Conservation (phyloP, 2,888 invertebrate genomes). For the Nebria salina region DNA sequence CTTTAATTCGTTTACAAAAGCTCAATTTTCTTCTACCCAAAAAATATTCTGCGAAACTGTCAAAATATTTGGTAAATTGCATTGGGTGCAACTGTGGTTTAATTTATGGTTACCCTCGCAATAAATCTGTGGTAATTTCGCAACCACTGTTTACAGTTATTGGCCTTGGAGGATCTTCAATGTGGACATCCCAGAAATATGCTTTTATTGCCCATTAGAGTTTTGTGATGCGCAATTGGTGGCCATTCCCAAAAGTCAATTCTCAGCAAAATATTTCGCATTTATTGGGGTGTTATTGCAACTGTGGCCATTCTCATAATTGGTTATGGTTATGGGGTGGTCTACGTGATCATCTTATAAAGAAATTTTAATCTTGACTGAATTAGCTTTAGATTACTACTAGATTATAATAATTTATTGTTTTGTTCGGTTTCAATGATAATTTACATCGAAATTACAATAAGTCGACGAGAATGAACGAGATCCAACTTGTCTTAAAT, state of each 20-base stretch:
- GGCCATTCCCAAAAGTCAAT: neutral
- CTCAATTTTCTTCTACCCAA: no score
- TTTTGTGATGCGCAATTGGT: constrained; percentile 8
- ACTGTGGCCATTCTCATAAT: neutral
- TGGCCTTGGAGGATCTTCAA: neutral
- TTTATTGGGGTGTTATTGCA: neutral
- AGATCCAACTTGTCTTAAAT: no score
- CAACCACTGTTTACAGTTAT: constrained; percentile 9
- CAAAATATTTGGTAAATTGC: constrained; percentile 4
- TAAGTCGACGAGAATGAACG: no score
- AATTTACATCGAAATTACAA: no score
- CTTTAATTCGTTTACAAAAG: constrained; percentile 3
- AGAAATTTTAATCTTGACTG: neutral
- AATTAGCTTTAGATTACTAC: neutral
- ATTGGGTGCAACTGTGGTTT: neutral
- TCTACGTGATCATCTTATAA: neutral
- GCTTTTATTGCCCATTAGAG: constrained; percentile 9
- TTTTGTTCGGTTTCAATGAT: neutral
- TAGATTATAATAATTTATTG: neutral
- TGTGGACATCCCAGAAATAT: neutral
- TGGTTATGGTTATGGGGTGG: neutral
- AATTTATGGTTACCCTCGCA: constrained; percentile 24
- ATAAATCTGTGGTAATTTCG: constrained; percentile 11
- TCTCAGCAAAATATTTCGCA: neutral
- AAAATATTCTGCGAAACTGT: neutral